Conservation (phyloP, 2,797 vertebrate species). For the Neostethus bicornis region DNA sequence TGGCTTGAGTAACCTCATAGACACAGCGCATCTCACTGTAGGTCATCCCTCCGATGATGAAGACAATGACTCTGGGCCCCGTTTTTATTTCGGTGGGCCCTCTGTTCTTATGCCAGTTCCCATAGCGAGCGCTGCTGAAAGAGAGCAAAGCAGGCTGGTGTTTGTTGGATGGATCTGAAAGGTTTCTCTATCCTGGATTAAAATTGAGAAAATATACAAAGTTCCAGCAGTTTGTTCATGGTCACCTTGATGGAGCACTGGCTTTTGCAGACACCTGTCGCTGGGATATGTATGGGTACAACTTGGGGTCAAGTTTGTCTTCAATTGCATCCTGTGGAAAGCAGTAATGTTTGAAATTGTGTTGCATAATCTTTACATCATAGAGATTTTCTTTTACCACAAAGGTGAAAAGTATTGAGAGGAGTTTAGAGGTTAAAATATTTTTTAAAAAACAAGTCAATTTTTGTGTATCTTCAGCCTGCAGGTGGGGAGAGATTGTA, state of each 20-base stretch:
- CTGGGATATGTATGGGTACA: constrained; percentile 95
- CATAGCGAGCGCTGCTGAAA: constrained; percentile 89
- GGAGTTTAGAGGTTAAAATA: neutral
- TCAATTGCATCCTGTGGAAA: constrained; percentile 90
- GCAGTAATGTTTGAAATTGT: neutral
- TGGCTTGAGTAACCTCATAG: constrained; percentile 98
- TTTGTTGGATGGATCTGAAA: neutral
- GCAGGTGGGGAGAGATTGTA: constrained; percentile 42
- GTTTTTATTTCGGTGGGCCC: constrained; percentile 93
- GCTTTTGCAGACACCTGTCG: constrained; percentile 88
- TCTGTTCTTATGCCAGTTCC: constrained; percentile 99
- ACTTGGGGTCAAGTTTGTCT: constrained; percentile 95
- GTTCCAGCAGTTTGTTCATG: too few species aligned
- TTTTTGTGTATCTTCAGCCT: neutral
- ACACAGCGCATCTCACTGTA: constrained; percentile 97
- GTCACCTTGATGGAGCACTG: constrained; percentile 92
- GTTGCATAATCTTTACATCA: neutral
- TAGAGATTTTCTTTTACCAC: neutral
- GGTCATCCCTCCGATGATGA: constrained; percentile 92
- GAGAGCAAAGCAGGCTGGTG: neutral
- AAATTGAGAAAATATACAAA: too few species aligned
- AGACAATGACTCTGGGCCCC: constrained; percentile 93
- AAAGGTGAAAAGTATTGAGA: too few species aligned
- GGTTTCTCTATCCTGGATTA: too few species aligned
- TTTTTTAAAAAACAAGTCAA: neutral